These are phyloP conservation scores for Artemia sinica DNA, from an alignment of 2,888 invertebrate species.

Conservation along the genomic window DNA sequence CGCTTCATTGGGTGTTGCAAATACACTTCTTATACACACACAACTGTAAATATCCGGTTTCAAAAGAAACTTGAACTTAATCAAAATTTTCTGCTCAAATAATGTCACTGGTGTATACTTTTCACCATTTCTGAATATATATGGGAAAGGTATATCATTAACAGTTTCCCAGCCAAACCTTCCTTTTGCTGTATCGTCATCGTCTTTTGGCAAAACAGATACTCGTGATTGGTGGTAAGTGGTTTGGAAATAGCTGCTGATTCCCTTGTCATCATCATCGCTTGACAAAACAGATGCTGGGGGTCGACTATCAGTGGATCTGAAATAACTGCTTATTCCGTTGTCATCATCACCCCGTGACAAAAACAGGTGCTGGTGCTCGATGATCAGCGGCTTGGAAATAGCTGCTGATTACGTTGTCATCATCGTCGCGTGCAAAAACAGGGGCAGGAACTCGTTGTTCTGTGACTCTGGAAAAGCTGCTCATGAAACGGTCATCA, in stretches of 20 bases:
- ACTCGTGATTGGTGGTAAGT: background rate
- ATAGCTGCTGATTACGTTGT: slow-evolving; percentile 43
- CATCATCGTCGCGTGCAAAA: slow-evolving; percentile 18
- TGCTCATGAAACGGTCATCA: no score
- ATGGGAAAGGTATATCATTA: slow-evolving; percentile 43
- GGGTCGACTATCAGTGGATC: no score
- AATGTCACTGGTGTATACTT: slow-evolving; percentile 85
- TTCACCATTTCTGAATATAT: slow-evolving; percentile 61
- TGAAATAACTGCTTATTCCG: no score
- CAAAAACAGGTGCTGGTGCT: slow-evolving; percentile 24
- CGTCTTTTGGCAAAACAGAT: slow-evolving; percentile 26
- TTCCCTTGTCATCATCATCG: no score
- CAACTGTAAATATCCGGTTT: slow-evolving; percentile 40
- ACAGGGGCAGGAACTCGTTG: background rate
- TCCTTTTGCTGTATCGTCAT: slow-evolving; percentile 34
- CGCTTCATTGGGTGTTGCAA: slow-evolving; percentile 76
- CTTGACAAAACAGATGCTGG: no score
- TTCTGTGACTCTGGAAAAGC: no score
- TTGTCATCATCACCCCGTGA: no score
- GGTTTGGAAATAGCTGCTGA: no score
- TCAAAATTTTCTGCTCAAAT: slow-evolving; percentile 62
- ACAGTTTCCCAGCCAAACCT: slow-evolving; percentile 79
- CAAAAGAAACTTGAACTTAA: slow-evolving; percentile 23
- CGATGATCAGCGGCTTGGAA: slow-evolving; percentile 36
- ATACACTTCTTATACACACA: slow-evolving; percentile 78